Evolutionary conservation across 2,888 invertebrate species (phyloP).

Genomic region (Phania funesta): DNA sequence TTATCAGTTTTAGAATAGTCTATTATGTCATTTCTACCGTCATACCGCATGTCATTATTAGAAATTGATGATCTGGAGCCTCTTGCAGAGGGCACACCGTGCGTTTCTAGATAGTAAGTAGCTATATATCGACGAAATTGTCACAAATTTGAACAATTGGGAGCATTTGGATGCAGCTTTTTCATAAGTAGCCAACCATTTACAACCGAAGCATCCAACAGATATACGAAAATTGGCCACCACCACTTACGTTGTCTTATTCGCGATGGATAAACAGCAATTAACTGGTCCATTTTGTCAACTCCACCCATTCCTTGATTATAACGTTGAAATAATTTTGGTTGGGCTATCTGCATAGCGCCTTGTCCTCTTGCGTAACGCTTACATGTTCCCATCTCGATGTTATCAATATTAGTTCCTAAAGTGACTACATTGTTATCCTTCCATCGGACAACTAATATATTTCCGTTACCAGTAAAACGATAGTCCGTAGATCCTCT

Average conservation of each 20-base stretch:
- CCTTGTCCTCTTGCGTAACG: constrained; percentile 12
- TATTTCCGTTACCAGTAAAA: too few species aligned
- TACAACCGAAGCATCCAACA: constrained; percentile 3
- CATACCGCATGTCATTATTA: constrained; percentile 8
- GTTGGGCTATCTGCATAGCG: background rate
- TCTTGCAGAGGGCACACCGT: constrained; percentile 2
- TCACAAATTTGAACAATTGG: background rate
- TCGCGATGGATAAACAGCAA: constrained; percentile 8
- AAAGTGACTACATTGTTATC: too few species aligned
- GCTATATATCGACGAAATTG: background rate
- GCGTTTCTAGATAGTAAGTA: constrained; percentile 1
- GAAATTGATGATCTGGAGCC: background rate
- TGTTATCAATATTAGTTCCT: too few species aligned
- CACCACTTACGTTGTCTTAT: constrained; percentile 30
- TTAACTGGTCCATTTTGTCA: constrained; percentile 14
- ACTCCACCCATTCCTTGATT: constrained; percentile 1
- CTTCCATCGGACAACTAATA: too few species aligned
- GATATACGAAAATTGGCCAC: constrained; percentile 35
- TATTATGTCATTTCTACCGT: constrained; percentile 17
- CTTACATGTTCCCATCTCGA: constrained; percentile 4
- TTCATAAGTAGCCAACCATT: constrained; percentile 2
- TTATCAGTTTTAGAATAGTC: constrained; percentile 20
- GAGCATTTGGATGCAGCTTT: background rate
- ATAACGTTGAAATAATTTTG: constrained; percentile 1
- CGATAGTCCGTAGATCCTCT: background rate